Evolutionary conservation across 2,888 invertebrate species (phyloP), one percentile per base, ranked within the genome.

Genomic region (Margaritifera margaritifera): DNA sequence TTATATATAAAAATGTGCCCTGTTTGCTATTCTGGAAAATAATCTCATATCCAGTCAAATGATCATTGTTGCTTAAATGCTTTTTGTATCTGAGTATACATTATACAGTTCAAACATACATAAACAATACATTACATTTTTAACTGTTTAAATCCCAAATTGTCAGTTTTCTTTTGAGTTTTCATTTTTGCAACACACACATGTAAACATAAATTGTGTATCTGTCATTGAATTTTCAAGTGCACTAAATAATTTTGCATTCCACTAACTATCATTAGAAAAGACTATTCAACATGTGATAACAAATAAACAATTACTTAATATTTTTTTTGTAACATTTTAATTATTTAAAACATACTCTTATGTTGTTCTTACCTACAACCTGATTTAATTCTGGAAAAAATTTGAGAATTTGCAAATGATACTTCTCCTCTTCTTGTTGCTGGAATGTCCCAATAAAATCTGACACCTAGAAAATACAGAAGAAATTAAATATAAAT

Each of bases 391-490:
- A 69, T 68, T 89, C 89, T 42, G 86, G 86, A 65, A 87, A 86
- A 63, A 86, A 89, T 64, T 84, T 86, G 31, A 89, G 70, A 18
- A 87, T 78, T 64, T 87, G 86, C 50, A 89, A 79, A 65, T 84
- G 84, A 69, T 88, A 89, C 66, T 87, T 88, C 75, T 88, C 87
- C 56, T 89, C 89, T 60, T 88, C 88, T 65, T 85, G 82, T 22
- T 82, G 75, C 69, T 87, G 86, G 70, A 88, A 87, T 25, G 88
- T 87, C 42, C 88, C 88, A 62, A 88, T 85, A 73, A 88, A 89
- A 71, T 89, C 89, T 67, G 89, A 88, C 22, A 89, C 86, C 89
- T 89, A 69, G 3, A 74, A 73, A 27, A 18, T 51, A 62, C 20
- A n/a, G 51, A 61, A 11, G 15, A 31, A n/a, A 61, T 25, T 24